Evolutionary conservation across 2,888 invertebrate genomes (phyloP), one percentile per base, ranked within the genome.

Genomic region (Venustoraphidia nigricollis): DNA sequence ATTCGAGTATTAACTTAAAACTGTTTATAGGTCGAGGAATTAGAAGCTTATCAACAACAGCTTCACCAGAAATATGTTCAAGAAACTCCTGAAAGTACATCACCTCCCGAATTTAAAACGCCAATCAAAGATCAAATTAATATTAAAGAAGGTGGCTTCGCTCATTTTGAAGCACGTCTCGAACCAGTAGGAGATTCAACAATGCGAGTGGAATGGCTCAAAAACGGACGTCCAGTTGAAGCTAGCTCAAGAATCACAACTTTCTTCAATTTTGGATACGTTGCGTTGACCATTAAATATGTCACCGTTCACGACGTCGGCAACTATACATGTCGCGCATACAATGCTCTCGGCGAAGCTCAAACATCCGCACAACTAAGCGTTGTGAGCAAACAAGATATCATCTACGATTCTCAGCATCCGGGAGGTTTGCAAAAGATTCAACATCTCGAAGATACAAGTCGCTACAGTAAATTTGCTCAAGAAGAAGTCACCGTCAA

Each of bases 221-320:
- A 92, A 64, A 91, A 94, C 66, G 92, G 91, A 50, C 81, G 81
- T 54, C 83, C 88, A 40, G 82, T 92, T 54, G 91, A 92, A 74
- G 91, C 92, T 46, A 91, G 91, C 69, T 92, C 93, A 40, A 80
- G 93, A 66, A 92, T 87, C 53, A 91, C 92, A 44, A 86, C 88
- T 46, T 90, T 90, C 76, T 92, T 90, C 66, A 93, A 93, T 66
- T 93, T 93, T 64, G 92, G 92, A 54, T 93, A 93, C 63, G 94
- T 96, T 46, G 91, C 95, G 9, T 69, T 98, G 51, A 91, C 93
- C 11, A 90, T 97, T 55, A 90, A 90, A 64, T 85, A 87, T 54
- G 85, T 96, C 10, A 89, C 88, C 10, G 74, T 86, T 45, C 84
- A 89, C 60, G 96, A 97, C 68, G 84, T 86, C 51, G 94, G 94